Evolutionary conservation across 2,888 invertebrate genomes (phyloP), one percentile per base, ranked within the genome.

Genomic region (Heliconius cydno): DNA sequence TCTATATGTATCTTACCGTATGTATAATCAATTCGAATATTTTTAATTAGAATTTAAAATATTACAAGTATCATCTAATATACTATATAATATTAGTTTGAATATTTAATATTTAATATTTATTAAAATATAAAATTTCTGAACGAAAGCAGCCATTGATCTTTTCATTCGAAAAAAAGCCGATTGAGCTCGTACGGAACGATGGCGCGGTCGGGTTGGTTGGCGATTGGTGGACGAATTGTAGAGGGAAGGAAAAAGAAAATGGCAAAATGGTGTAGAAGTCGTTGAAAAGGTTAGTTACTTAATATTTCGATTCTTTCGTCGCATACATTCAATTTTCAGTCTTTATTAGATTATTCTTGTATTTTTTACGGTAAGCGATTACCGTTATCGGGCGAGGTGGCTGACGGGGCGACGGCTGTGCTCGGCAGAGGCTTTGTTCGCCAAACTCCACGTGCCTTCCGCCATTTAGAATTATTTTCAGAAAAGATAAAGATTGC

Each of bases 401-500:
- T 84, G 86, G 85, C 80, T 85, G 85, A 86, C 86, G 84, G 86
- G 86, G 87, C 85, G 87, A 86, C 88, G 87, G 85, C 88, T 87
- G 89, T 86, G 88, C 88, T 88, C 89, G 90, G 90, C 89, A 88
- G 88, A 91, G 91, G 94, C 94, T 95, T 95, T 95, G 95, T 95
- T 94, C 94, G 88, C 86, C 88, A 88, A 90, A 91, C 92, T 95
- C 95, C 95, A 95, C 95, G 95, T 95, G 95, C 95, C 93, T 90
- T 92, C 94, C 94, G 93, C 94, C 93, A 94, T 94, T 94, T 92
- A 88, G 84, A 84, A 83, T 85, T 80, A 81, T 85, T 86, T 85
- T 85, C 83, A 83, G 79, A 83, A 78, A 83, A 83, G 86, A 87
- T 88, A 86, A 81, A 80, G 68, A 73, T 75, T 71, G 73, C 76